Percentiles rank a stretch among this genome's conserved stretches.
Evolutionary conservation across 2,888 invertebrate species (phyloP).

Genomic region (Arctia plantaginis): DNA sequence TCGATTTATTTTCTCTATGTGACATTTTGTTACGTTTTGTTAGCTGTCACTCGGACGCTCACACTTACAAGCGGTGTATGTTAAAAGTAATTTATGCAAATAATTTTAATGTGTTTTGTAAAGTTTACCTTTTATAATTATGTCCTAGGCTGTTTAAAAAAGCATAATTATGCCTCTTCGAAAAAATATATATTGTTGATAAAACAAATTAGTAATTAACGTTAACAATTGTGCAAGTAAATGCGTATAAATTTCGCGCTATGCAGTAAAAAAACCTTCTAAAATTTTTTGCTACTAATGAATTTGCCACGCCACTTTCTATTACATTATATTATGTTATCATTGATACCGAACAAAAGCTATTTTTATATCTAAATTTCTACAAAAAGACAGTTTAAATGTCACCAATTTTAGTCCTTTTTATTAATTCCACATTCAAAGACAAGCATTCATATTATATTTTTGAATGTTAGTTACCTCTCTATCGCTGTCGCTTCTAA

Average conservation of each 20-base stretch:
- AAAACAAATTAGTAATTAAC: background rate
- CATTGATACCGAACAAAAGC: background rate
- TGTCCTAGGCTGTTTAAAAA: background rate
- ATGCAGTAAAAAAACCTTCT: background rate
- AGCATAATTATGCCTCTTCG: background rate
- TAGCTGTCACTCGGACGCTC: slow-evolving; percentile 73
- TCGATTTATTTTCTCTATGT: slow-evolving; percentile 76
- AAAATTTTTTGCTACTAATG: background rate
- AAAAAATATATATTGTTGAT: background rate
- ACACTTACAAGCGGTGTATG: slow-evolving; percentile 59
- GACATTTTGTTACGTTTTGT: slow-evolving; percentile 82
- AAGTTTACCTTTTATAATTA: background rate
- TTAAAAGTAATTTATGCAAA: slow-evolving; percentile 51
- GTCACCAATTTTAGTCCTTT: background rate
- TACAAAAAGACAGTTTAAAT: background rate
- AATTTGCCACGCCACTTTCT: background rate
- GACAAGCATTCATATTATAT: background rate
- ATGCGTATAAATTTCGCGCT: too few species aligned
- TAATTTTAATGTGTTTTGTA: slow-evolving; percentile 26
- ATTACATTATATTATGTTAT: background rate
- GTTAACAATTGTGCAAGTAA: too few species aligned
- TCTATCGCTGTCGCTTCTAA: background rate
- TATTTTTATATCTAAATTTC: background rate
- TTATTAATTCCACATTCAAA: background rate
- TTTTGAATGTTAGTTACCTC: too few species aligned